A percentile compares a stretch with the other conserved stretches of the same genome.
Conservation (phyloP, 2,888 invertebrate genomes). For the Peribatodes rhomboidaria region DNA sequence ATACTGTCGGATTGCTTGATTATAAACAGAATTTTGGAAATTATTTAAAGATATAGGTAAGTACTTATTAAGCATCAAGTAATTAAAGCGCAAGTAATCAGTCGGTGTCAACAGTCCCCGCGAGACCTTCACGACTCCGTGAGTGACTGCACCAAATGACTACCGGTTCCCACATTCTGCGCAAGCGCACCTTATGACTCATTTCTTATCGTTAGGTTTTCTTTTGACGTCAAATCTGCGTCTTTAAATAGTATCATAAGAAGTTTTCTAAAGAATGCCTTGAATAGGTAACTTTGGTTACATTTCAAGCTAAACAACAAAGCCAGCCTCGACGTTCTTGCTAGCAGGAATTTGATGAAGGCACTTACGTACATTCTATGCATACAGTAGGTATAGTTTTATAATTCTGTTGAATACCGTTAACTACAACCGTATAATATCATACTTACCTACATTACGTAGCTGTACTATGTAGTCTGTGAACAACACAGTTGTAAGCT, state of each 20-base stretch:
- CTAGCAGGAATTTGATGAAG: neutral
- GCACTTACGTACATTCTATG: neutral
- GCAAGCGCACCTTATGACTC: constrained; percentile 9
- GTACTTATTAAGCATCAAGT: neutral
- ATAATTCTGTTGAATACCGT: constrained; percentile 9
- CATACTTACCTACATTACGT: constrained; percentile 10
- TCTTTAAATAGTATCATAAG: neutral
- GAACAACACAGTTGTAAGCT: neutral
- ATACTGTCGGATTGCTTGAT: too few species aligned
- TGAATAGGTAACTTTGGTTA: neutral
- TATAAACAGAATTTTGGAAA: too few species aligned
- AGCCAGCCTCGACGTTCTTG: too few species aligned
- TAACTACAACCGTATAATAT: constrained; percentile 7
- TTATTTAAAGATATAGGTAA: neutral
- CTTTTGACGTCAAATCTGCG: neutral
- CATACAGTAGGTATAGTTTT: neutral
- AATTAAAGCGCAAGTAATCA: constrained; percentile 16
- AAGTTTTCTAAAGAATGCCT: neutral
- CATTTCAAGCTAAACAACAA: neutral
- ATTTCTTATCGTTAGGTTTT: neutral
- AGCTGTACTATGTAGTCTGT: neutral
- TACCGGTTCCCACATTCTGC: constrained; percentile 42
- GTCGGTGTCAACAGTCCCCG: constrained; percentile 1
- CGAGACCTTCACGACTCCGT: constrained; percentile 19
- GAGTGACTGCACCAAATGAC: constrained; percentile 20